These are phyloP conservation scores for Myrmophylax atrothorax DNA, from an alignment of 2,113 vertebrate genomes.

Conservation along the genomic window DNA sequence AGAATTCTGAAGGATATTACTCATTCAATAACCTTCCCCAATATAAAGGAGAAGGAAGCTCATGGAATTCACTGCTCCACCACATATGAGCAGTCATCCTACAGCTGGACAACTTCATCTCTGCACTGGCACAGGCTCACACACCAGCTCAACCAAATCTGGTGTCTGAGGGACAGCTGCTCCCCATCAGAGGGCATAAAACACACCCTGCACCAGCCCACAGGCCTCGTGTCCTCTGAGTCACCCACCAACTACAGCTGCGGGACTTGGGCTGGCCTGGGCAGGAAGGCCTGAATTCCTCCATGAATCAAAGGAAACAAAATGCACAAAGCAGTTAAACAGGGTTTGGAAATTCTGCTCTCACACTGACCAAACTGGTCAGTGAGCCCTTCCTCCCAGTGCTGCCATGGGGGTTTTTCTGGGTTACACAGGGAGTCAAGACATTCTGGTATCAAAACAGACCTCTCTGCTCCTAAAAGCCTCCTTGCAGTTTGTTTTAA, in stretches of 20 bases:
- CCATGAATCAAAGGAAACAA: background rate
- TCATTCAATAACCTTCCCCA: background rate
- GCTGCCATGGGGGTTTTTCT: background rate
- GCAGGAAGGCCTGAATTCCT: conserved; percentile 4
- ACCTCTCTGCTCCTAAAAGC: background rate
- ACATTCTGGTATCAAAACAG: background rate
- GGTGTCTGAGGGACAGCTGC: background rate
- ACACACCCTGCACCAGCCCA: background rate
- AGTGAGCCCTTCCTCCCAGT: background rate
- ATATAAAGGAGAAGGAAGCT: background rate
- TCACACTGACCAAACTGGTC: background rate
- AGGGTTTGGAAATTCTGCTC: background rate
- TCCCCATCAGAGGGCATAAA: background rate
- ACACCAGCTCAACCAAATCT: background rate
- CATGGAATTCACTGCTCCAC: background rate
- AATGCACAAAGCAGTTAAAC: background rate
- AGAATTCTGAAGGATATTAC: conserved; percentile 14
- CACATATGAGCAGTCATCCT: background rate
- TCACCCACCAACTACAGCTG: background rate
- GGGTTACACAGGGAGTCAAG: background rate
- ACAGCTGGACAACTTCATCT: background rate
- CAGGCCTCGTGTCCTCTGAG: background rate
- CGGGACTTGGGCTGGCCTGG: background rate
- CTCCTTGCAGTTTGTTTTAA: background rate
- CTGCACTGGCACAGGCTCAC: background rate